phyloP scores from a whole-genome alignment of 2,113 vertebrate species.

The Trematocara nigrifrons region DNA sequence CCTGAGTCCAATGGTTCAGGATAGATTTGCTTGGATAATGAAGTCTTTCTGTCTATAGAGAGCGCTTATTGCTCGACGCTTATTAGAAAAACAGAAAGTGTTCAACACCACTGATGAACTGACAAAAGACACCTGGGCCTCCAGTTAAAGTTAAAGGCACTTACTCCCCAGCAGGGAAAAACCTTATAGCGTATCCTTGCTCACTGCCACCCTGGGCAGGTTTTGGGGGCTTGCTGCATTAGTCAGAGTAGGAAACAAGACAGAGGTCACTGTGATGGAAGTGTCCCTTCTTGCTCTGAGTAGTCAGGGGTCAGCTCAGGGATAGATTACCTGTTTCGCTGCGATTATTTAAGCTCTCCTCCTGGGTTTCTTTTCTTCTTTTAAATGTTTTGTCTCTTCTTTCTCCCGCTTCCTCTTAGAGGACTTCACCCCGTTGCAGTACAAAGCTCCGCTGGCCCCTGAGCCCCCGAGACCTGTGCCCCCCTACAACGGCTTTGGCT shows the following conservation, averaged over 20 bases:
- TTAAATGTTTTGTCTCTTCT: conserved; percentile 1
- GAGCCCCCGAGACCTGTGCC: conserved; percentile 70
- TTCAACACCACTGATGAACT: not conserved
- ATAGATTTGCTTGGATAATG: not conserved
- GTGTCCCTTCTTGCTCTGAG: conserved; percentile 23
- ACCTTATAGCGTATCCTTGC: not conserved
- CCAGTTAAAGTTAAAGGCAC: not conserved
- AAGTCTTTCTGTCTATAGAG: not conserved
- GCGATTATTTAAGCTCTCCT: not conserved
- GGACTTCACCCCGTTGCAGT: conserved; percentile 79
- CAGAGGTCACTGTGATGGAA: conserved; percentile 38
- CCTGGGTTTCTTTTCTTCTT: conserved; percentile 7
- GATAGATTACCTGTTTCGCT: conserved; percentile 32
- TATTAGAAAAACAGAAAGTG: not conserved
- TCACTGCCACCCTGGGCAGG: conserved; percentile 20
- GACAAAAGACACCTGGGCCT: conserved; percentile 16
- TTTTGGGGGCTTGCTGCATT: conserved; percentile 39
- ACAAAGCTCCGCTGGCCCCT: conserved; percentile 66
- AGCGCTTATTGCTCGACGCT: not conserved
- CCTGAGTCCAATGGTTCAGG: not conserved
- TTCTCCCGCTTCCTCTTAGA: conserved; percentile 58
- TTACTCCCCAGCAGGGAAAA: conserved; percentile 20
- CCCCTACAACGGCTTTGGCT: conserved; percentile 89
- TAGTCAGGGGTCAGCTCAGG: conserved; percentile 31
- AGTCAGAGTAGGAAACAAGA: conserved; percentile 44